Base-by-base conservation (phyloP, 2,888 invertebrate genomes). In the Drosophila trichaetosa region DNA sequence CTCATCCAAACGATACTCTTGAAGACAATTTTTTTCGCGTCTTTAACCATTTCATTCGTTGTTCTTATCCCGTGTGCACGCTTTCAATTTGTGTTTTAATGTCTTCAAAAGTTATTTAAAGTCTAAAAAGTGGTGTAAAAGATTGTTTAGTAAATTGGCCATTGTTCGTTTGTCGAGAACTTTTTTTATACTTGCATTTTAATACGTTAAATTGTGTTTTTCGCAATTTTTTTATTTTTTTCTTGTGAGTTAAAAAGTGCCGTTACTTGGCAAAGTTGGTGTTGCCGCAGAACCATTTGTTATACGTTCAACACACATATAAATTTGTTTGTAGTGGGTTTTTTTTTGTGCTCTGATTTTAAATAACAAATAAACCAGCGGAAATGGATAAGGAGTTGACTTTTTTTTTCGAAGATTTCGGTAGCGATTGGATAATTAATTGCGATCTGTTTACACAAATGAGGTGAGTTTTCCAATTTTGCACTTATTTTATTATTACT, bases 181-280 rank as follows among this genome's bases (percentile, higher is more conserved):
- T 27, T 5, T 29, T 27, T 56, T 29, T 68, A 29, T 4, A 24
- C 57, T 31, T 68, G 18, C n/a, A 38, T 49, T 64, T 68, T 38
- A 29, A 36, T 1, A 18, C 34, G 24, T 57, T 29, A 27, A 54
- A 58, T 51, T 64, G 33, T 65, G 52, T 38, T n/a, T 54, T 38
- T 18, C 6, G 4, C 4, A 4, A 21, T 64, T 46, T 42, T 46
- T 42, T 33, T 51, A 42, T 29, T 33, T 34, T 38, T 48, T 10
- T 49, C 10, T 10, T 49, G n/a, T 24, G 16, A 27, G 7, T 38
- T 31, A 7, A 21, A 58, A 80, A 68, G 72, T 54, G 57, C 71
- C 71, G 75, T 69, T 80, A 78, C 65, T 69, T 64, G 46, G 0
- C 24, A 10, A 21, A 13, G 40, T 10, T 54, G 57, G 53, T 36